Evolutionary conservation across 2,113 vertebrate species (phyloP).

Genomic region (Picathartes gymnocephalus): DNA sequence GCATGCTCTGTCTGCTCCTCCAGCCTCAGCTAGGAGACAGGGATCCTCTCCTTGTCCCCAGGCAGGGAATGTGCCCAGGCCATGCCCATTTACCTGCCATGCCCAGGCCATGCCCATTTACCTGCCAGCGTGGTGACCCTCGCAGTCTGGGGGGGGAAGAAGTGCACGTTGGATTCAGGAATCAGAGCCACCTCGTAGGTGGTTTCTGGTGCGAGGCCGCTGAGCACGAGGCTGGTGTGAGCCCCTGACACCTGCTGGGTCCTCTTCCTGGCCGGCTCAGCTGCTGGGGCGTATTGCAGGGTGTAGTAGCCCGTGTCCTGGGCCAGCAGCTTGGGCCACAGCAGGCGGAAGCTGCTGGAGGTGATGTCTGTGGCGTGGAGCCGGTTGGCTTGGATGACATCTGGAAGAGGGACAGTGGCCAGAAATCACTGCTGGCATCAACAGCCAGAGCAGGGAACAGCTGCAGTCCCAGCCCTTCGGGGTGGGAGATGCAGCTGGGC

Average conservation of each 20-base stretch:
- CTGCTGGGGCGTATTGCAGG: constrained; percentile 71
- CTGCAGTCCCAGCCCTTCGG: not conserved
- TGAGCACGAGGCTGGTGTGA: constrained; percentile 69
- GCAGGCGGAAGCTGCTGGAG: constrained; percentile 76
- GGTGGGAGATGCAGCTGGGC: not conserved
- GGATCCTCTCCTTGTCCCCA: not conserved
- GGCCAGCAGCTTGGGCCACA: constrained; percentile 82
- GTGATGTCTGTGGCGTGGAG: constrained; percentile 81
- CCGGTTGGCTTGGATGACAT: constrained; percentile 79
- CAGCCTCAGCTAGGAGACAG: not conserved
- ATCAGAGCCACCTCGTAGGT: constrained; percentile 81
- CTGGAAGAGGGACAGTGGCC: constrained; percentile 56
- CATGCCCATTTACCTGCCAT: constrained; percentile 68
- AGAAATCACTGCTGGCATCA: not conserved
- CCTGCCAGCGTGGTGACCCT: constrained; percentile 84
- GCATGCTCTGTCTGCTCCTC: not conserved
- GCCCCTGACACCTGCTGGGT: constrained; percentile 71
- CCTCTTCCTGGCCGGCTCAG: not conserved
- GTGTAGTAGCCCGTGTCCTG: constrained; percentile 78
- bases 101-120: not conserved
- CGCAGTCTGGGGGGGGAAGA: constrained; percentile 72
- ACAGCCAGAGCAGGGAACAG: fast-evolving
- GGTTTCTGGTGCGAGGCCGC: constrained; percentile 78
- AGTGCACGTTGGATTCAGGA: constrained; percentile 78
- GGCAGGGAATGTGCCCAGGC: not conserved